These are phyloP conservation scores for Ibycter americanus DNA, from an alignment of 2,797 vertebrate species.

Conservation along the genomic window DNA sequence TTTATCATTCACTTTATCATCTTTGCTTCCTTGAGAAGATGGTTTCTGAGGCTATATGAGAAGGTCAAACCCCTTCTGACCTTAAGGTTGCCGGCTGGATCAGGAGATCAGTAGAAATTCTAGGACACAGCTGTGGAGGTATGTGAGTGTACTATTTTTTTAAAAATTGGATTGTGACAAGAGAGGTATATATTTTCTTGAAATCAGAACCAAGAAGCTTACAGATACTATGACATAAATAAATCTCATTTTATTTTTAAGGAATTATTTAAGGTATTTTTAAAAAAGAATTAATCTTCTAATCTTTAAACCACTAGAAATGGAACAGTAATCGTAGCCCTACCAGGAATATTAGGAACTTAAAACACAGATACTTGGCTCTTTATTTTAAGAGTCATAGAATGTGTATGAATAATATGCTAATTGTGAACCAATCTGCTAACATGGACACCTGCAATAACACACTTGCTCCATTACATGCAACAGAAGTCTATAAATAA, in stretches of 20 bases:
- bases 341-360: not conserved
- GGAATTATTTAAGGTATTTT: not conserved
- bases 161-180: not conserved
- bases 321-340: not conserved
- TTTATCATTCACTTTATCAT: not conserved
- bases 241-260: conserved; percentile 24
- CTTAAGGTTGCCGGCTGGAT: not conserved
- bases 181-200: not conserved
- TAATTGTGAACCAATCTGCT: conserved; percentile 8
- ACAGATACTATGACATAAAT: not conserved
- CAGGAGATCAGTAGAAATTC: not conserved
- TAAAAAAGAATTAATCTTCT: not conserved
- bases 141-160: not conserved
- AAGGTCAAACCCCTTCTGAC: not conserved
- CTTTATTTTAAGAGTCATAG: not conserved
- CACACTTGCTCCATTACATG: not conserved
- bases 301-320: not conserved
- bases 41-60: not conserved
- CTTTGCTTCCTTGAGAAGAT: not conserved
- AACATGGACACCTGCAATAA: conserved; percentile 25
- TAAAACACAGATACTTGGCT: not conserved
- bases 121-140: not conserved
- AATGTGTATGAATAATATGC: not conserved
- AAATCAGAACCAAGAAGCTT: not conserved
- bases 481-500: conserved; percentile 45